Evolutionary conservation across 1,140 invertebrate species (phyloP).

Genomic region (Heliothis subflexa): DNA sequence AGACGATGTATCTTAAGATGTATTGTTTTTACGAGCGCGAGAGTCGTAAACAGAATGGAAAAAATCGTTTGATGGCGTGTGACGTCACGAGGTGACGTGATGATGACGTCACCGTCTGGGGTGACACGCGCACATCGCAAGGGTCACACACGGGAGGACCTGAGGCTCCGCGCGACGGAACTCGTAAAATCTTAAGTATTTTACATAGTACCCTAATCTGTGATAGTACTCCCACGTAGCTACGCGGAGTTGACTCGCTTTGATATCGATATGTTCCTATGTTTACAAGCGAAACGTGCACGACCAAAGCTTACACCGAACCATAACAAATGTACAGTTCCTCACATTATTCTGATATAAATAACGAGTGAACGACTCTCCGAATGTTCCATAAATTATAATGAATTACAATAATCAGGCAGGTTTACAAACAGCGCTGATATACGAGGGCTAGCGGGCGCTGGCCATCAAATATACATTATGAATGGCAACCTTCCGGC

Average conservation of each 20-base stretch:
- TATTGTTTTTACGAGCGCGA: background rate
- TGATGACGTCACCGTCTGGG: conserved; percentile 19
- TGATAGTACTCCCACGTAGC: background rate
- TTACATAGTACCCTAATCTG: no score
- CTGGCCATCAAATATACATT: background rate
- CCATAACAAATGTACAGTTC: background rate
- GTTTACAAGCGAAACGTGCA: conserved; percentile 4
- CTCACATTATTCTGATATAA: background rate
- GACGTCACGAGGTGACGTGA: conserved; percentile 35
- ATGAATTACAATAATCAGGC: conserved; percentile 16
- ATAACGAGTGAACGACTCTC: background rate
- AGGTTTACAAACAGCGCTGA: background rate
- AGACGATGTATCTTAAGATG: background rate
- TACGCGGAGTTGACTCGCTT: background rate
- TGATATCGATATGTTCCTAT: conserved; percentile 2
- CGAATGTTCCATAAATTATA: background rate
- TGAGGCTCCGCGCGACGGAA: background rate
- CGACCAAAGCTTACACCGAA: background rate
- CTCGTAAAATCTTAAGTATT: background rate
- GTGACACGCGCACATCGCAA: background rate
- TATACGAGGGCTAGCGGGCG: background rate
- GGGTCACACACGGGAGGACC: background rate
- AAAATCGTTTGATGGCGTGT: background rate
- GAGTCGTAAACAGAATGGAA: background rate
- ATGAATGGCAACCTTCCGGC: background rate